Evolutionary conservation across 1,140 invertebrate genomes (phyloP), one percentile per base, ranked within the genome.

Genomic region (Phortica variegata): DNA sequence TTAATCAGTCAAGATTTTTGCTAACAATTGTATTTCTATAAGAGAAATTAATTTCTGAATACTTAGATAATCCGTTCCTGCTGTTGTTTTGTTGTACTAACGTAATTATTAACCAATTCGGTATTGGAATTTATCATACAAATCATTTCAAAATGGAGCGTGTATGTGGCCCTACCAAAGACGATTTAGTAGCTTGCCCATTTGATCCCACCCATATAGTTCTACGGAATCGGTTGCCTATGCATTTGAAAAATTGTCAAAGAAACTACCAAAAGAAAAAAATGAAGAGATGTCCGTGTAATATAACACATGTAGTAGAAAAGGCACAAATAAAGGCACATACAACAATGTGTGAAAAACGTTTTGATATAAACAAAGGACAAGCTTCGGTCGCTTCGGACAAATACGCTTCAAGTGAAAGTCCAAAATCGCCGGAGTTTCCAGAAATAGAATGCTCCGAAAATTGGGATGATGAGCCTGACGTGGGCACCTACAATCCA

Each of bases 401-500:
- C 16, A 18, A n/a, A 18, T 5, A 18, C 37, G 5, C 16, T 33
- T 2, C 10, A 6, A 10, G 1, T 2, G 6, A 0, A 6, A 15
- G 7, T 3, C 33, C 3, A 3, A 7, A n/a, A 18, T n/a, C n/a
- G n/a, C n/a, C n/a, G n/a, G n/a, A n/a, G n/a, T n/a, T n/a, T n/a
- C n/a, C n/a, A 19, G 2, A 18, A 1, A 3, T 49, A 2, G 34
- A 46, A 2, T 12, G 23, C 2, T 3, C 12, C 0, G 62, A 65
- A 23, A 45, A 65, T 29, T 65, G 61, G 61, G 61, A 65, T 10
- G 33, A 32, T 7, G 58, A 58, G 2, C 56, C 60, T 9, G 26
- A 43, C 2, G 47, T 16, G 3, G 2, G 34, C 0, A 49, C 49
- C 0, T 65, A 66, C 26, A 10, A 65, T 47, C 58, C 62, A 3